Percentiles rank a stretch among this genome's conserved stretches.
Evolutionary conservation across 2,113 vertebrate species (phyloP).

Genomic region (Struthidea cinerea): DNA sequence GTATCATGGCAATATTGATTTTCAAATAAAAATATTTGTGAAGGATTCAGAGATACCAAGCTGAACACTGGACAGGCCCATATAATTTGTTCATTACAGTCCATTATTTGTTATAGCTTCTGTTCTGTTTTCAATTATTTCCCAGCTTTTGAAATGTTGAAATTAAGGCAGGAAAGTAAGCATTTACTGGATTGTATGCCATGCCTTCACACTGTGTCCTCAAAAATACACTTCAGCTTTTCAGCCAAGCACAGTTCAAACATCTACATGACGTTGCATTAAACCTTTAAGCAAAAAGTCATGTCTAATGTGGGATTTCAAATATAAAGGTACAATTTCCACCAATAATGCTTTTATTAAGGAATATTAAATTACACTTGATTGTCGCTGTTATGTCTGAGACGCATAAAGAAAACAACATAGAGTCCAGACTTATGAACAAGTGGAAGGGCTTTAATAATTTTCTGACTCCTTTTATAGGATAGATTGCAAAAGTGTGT

Average conservation of each 20-base stretch:
- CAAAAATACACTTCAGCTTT: neutral
- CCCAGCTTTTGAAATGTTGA: neutral
- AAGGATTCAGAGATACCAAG: neutral
- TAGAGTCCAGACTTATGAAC: too few species aligned
- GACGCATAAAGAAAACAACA: too few species aligned
- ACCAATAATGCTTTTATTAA: neutral
- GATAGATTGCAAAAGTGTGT: too few species aligned
- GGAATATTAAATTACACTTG: neutral
- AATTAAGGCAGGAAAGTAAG: neutral
- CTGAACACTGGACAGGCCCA: neutral
- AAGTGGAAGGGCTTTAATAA: too few species aligned
- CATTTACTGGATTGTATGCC: neutral
- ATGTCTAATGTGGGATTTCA: neutral
- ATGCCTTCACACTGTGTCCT: neutral
- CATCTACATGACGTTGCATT: neutral
- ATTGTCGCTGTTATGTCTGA: too few species aligned
- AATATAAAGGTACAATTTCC: neutral
- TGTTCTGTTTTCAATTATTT: neutral
- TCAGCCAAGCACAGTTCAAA: neutral
- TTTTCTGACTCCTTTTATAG: too few species aligned
- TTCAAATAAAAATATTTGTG: neutral
- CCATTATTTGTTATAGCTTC: neutral
- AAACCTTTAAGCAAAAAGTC: neutral
- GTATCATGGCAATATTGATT: neutral
- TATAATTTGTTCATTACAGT: neutral